A percentile compares a stretch with the other conserved stretches of the same genome.
Conservation (phyloP, 2,113 vertebrate genomes). For the human (Homo sapiens) region GRCh38 chrX:106729501-106730000, state of each 20-base stretch:
- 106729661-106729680: not conserved
- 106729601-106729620: slow-evolving; percentile 34
- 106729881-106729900: slow-evolving; percentile 49
- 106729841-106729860: slow-evolving; percentile 44
- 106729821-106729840: slow-evolving; percentile 21
- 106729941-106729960: slow-evolving; percentile 45
- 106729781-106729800: slow-evolving; percentile 46
- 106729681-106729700: not conserved
- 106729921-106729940: not conserved
- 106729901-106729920: slow-evolving; percentile 17
- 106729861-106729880: not conserved
- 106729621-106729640: slow-evolving; percentile 22
- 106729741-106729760: slow-evolving; percentile 21
- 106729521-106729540: slow-evolving; percentile 1
- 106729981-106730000: not conserved
- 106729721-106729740: slow-evolving; percentile 38
- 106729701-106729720: slow-evolving; percentile 34
- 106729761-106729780: slow-evolving; percentile 3
- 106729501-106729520: not conserved
- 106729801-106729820: not conserved
- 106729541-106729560: slow-evolving; percentile 35
- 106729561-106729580: slow-evolving; percentile 11
- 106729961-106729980: not conserved
- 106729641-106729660: slow-evolving; percentile 19
- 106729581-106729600: slow-evolving; percentile 33